Conservation (phyloP, 53 echinoderm and acorn worm species). For the Luidia sarsii region DNA sequence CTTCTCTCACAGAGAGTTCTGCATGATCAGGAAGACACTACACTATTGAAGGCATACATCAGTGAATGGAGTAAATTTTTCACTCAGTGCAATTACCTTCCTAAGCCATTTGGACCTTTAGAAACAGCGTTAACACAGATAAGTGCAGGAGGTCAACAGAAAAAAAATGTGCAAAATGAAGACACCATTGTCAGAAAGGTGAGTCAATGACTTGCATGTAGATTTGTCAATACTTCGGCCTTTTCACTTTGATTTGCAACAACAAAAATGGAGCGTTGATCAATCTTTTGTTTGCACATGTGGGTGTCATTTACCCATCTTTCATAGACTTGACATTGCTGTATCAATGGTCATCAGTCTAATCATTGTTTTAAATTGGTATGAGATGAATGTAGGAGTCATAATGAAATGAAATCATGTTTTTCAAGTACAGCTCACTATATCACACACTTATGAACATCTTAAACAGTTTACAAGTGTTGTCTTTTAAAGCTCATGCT, state of each 20-base stretch:
- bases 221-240: neutral
- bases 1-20: constrained; percentile 69
- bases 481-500: constrained; percentile 99
- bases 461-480: too few species aligned
- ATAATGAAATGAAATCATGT: too few species aligned
- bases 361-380: too few species aligned
- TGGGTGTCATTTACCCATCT: too few species aligned
- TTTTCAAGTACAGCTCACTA: too few species aligned
- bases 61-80: constrained; percentile 96
- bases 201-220: neutral
- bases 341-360: too few species aligned
- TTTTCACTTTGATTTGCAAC: neutral
- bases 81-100: constrained; percentile 92
- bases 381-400: too few species aligned
- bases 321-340: too few species aligned
- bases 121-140: constrained; percentile 77
- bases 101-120: constrained; percentile 86
- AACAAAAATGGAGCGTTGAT: too few species aligned
- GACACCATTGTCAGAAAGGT: constrained; percentile 98
- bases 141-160: constrained; percentile 72
- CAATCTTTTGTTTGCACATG: too few species aligned
- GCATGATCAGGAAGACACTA: constrained; percentile 88
- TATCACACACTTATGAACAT: too few species aligned
- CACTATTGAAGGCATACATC: constrained; percentile 92
- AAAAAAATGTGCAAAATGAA: constrained; percentile 76